These are phyloP conservation scores for Crypturellus undulatus DNA, from an alignment of 2,113 vertebrate species.

Conservation along the genomic window DNA sequence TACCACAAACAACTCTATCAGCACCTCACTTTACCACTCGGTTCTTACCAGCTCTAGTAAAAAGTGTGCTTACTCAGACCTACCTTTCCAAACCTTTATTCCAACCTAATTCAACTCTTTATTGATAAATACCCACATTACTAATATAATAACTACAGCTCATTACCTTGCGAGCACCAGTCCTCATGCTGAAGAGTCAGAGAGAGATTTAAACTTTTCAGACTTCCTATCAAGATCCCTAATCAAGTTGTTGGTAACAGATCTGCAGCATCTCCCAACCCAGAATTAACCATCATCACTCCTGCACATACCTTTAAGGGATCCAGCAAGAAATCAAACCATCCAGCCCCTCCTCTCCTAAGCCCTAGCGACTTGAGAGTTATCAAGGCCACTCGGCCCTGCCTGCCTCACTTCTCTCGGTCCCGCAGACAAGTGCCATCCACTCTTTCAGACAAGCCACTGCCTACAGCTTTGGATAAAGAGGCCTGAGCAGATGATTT, in stretches of 20 bases:
- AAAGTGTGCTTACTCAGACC: not conserved
- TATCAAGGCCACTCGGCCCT: no score
- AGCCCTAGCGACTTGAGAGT: no score
- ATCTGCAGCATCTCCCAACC: not conserved
- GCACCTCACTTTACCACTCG: not conserved
- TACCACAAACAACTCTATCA: not conserved
- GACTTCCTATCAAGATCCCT: not conserved
- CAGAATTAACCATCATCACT: not conserved
- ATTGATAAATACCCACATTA: not conserved
- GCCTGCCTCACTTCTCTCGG: no score
- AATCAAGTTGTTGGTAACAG: not conserved
- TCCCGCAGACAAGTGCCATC: not conserved
- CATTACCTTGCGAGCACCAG: not conserved
- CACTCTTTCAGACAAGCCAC: not conserved
- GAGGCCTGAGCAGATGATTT: not conserved
- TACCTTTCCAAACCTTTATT: not conserved
- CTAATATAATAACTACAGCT: not conserved
- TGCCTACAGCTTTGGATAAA: not conserved
- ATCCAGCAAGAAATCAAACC: no score
- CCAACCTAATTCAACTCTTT: not conserved
- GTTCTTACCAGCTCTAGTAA: not conserved
- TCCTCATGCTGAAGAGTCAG: not conserved
- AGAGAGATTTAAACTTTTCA: not conserved
- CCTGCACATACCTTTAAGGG: not conserved
- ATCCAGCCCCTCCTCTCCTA: no score